A percentile compares a stretch with the other conserved stretches of the same genome.
Evolutionary conservation across 2,113 vertebrate species (phyloP).

Genomic region (Tachuris rubrigastra): DNA sequence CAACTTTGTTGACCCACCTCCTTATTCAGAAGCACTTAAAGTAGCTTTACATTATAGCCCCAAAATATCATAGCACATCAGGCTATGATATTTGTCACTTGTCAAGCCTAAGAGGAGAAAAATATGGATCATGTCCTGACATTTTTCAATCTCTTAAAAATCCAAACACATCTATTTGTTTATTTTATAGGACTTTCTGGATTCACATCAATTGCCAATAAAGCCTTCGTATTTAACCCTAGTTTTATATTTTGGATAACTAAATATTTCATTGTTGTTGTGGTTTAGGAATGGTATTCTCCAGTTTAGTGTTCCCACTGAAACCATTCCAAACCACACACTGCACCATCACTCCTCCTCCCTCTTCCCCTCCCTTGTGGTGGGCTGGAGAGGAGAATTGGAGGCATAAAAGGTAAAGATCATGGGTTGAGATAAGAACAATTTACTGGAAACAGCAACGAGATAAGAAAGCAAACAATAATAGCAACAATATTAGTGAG

Average conservation of each 20-base stretch:
- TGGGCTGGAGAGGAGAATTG: not conserved
- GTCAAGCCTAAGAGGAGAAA: not conserved
- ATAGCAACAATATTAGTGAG: not conserved
- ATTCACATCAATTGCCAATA: not conserved
- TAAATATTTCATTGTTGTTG: not conserved
- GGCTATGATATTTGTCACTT: not conserved
- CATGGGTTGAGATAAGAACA: not conserved
- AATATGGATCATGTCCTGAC: not conserved
- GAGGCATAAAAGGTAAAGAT: not conserved
- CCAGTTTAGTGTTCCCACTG: not conserved
- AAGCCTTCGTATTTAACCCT: not conserved
- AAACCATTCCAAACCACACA: not conserved
- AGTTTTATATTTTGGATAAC: not conserved
- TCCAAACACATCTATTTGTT: not conserved
- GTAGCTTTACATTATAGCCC: not conserved
- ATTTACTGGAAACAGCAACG: not conserved
- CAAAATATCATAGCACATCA: not conserved
- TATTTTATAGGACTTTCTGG: not conserved
- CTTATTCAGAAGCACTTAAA: not conserved
- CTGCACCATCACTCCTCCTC: not conserved
- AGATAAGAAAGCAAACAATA: not conserved
- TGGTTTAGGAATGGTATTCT: not conserved
- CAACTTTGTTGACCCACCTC: not conserved
- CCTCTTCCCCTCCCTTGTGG: not conserved
- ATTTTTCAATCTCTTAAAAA: slow-evolving; percentile 24